These are phyloP conservation scores for Aurelia sp. DNA, from an alignment of 30 jellyfish, hydroid and myxozoan species.

Conservation along the genomic window DNA sequence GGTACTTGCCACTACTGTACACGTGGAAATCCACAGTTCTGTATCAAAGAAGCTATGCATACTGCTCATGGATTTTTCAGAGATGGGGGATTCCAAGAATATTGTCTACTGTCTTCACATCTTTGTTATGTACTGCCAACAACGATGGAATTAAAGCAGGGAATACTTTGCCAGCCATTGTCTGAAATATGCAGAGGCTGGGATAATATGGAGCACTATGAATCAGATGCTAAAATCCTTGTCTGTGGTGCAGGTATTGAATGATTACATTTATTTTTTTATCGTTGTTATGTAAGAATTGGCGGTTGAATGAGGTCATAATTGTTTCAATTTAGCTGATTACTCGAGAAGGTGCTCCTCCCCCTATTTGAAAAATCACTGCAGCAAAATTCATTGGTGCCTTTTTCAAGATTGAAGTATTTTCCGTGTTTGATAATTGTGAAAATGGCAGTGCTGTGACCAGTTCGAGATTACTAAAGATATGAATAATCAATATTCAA, in stretches of 20 bases:
- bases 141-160: constrained; percentile 70
- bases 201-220: constrained; percentile 83
- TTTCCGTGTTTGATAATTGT: too few species aligned
- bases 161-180: constrained; percentile 87
- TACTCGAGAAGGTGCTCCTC: too few species aligned
- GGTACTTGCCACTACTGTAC: constrained; percentile 85
- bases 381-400: too few species aligned
- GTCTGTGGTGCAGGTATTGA: constrained; percentile 88
- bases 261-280: too few species aligned
- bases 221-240: constrained; percentile 71
- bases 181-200: constrained; percentile 86
- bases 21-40: constrained; percentile 89
- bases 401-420: too few species aligned
- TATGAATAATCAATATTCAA: too few species aligned
- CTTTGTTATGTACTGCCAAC: constrained; percentile 76
- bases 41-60: constrained; percentile 79
- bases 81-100: constrained; percentile 86
- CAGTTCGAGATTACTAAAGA: too few species aligned
- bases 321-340: too few species aligned
- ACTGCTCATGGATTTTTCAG: constrained; percentile 84
- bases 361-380: too few species aligned
- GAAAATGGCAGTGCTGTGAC: too few species aligned
- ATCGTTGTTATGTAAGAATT: too few species aligned
- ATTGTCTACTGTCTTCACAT: constrained; percentile 70
- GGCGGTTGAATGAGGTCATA: too few species aligned